Conservation (phyloP, 2,113 vertebrate genomes). For the Hyperopisus bebe region DNA sequence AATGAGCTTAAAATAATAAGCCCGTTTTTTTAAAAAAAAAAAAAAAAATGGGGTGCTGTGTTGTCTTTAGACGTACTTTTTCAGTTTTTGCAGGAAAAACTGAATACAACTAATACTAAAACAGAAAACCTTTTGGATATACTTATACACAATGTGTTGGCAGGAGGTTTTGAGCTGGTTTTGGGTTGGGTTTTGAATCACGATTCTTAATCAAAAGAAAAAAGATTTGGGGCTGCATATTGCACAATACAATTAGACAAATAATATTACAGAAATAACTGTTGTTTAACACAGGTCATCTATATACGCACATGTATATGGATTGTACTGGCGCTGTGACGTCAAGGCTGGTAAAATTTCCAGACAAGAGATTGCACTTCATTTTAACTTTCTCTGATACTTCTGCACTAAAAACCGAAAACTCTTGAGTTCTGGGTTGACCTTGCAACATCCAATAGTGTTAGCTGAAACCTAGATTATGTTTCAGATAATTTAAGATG, state of each 20-base stretch:
- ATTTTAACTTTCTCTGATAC: neutral
- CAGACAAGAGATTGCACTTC: neutral
- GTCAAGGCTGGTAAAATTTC: neutral
- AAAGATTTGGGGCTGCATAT: neutral
- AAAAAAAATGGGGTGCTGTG: neutral
- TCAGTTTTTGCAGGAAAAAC: neutral
- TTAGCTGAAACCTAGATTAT: neutral
- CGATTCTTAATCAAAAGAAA: neutral
- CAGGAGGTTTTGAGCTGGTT: neutral
- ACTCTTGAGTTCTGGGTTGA: neutral
- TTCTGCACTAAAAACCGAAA: neutral
- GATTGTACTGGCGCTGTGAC: neutral
- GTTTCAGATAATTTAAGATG: neutral
- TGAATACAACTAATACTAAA: neutral
- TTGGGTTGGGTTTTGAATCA: neutral
- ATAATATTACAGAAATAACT: neutral
- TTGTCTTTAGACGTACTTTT: neutral
- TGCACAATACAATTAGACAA: neutral
- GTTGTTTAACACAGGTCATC: neutral
- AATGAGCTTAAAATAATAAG: neutral
- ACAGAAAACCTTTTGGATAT: neutral
- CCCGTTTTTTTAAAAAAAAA: neutral
- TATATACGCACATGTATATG: neutral
- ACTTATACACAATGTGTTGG: neutral
- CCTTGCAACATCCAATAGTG: neutral